Evolutionary conservation across 1,140 invertebrate genomes (phyloP).

Genomic region (Ylistrum balloti): DNA sequence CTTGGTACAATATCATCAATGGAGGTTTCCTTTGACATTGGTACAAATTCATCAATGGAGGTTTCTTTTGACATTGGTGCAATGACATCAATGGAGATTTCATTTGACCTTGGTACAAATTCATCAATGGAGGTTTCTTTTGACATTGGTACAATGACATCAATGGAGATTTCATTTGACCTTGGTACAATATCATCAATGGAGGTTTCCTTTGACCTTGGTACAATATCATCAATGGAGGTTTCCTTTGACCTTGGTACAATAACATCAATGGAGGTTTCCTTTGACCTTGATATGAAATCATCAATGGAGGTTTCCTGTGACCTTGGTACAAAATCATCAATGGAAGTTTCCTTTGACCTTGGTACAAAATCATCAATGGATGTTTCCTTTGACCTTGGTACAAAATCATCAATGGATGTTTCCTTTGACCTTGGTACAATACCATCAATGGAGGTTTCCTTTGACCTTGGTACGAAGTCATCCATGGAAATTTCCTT

Average conservation of each 20-base stretch:
- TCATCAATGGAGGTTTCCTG: background rate
- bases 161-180: background rate
- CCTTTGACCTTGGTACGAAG: background rate
- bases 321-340: background rate
- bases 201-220: slow-evolving; percentile 4
- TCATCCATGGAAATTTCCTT: background rate
- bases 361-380: background rate
- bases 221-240: background rate
- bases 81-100: background rate
- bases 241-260: background rate
- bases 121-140: background rate
- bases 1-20: background rate
- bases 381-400: slow-evolving; percentile 19
- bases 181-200: background rate
- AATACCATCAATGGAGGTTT: background rate
- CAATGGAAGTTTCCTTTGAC: background rate
- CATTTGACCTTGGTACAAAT: background rate
- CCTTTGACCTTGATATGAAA: background rate
- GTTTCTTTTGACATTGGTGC: background rate
- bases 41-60: background rate
- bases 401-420: background rate
- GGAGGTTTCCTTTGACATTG: background rate
- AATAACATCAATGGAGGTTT: background rate
- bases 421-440: slow-evolving; percentile 20
- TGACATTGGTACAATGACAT: background rate